These are phyloP conservation scores for Oncorhynchus nerka DNA, from an alignment of 2,113 vertebrate species.

Conservation along the genomic window DNA sequence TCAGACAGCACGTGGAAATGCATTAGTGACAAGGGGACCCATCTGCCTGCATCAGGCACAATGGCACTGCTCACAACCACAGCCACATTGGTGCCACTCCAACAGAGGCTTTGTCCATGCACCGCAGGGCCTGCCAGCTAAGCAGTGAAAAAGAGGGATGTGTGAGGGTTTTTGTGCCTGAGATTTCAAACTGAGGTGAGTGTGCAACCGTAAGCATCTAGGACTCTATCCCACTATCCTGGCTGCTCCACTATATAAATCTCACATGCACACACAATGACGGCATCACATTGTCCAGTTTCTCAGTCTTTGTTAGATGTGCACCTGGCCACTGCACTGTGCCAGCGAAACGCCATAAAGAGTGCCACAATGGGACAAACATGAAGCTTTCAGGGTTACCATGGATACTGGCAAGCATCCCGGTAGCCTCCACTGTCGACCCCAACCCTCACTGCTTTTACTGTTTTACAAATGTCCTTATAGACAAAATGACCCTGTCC, in stretches of 20 bases:
- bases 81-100: neutral
- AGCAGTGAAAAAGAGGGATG: neutral
- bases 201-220: too few species aligned
- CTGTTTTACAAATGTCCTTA: slow-evolving; percentile 21
- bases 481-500: neutral
- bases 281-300: slow-evolving; percentile 21
- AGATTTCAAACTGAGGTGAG: neutral
- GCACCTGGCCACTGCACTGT: neutral
- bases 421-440: too few species aligned
- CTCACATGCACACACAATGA: slow-evolving; percentile 6
- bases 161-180: neutral
- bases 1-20: too few species aligned
- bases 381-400: slow-evolving; percentile 46
- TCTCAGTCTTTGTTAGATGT: slow-evolving; percentile 32
- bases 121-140: slow-evolving; percentile 1
- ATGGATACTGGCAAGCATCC: slow-evolving; percentile 49
- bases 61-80: too few species aligned
- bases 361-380: slow-evolving; percentile 23
- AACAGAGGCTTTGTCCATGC: neutral
- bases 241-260: neutral
- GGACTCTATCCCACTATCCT: neutral
- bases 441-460: slow-evolving; percentile 17
- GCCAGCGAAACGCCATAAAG: slow-evolving; percentile 32
- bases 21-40: too few species aligned
- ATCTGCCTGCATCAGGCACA: neutral